Evolutionary conservation across 1,140 invertebrate species (phyloP).

Genomic region (Aleiodes sp.): DNA sequence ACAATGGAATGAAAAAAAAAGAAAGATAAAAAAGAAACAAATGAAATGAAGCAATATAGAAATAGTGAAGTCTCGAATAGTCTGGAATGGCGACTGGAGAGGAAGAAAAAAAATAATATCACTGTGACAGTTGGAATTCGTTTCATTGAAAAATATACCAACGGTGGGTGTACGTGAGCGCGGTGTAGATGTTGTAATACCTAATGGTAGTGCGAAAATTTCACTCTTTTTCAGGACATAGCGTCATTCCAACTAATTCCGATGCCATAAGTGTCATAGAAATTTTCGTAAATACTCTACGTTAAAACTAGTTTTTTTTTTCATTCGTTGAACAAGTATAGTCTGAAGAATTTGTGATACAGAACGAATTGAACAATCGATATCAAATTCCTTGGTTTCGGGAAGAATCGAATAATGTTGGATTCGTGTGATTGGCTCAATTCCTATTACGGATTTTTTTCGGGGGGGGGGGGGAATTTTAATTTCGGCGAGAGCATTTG

Average conservation of each 20-base stretch:
- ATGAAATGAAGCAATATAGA: neutral
- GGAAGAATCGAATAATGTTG: too few relatives aligned
- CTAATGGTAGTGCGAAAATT: constrained; percentile 1
- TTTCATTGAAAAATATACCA: constrained; percentile 14
- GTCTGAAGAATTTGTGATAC: too few relatives aligned
- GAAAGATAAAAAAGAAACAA: too few relatives aligned
- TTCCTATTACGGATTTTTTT: too few relatives aligned
- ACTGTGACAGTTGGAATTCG: constrained; percentile 4
- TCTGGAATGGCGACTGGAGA: neutral
- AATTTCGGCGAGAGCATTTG: too few relatives aligned
- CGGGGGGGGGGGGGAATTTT: too few relatives aligned
- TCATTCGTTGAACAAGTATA: too few relatives aligned
- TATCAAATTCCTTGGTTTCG: too few relatives aligned
- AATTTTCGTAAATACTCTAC: too few relatives aligned
- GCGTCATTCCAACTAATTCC: neutral
- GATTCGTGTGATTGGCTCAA: too few relatives aligned
- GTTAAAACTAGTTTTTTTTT: too few relatives aligned
- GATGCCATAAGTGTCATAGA: neutral
- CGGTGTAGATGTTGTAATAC: constrained; percentile 10
- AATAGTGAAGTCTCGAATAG: neutral
- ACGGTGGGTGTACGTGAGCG: constrained; percentile 12
- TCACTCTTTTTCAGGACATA: neutral
- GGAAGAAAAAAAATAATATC: constrained; percentile 10
- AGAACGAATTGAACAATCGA: too few relatives aligned
- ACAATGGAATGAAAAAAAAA: neutral